Percentiles rank a stretch among this genome's conserved stretches.
Conservation (phyloP, 2,113 vertebrate genomes). For the Caracal caracal region DNA sequence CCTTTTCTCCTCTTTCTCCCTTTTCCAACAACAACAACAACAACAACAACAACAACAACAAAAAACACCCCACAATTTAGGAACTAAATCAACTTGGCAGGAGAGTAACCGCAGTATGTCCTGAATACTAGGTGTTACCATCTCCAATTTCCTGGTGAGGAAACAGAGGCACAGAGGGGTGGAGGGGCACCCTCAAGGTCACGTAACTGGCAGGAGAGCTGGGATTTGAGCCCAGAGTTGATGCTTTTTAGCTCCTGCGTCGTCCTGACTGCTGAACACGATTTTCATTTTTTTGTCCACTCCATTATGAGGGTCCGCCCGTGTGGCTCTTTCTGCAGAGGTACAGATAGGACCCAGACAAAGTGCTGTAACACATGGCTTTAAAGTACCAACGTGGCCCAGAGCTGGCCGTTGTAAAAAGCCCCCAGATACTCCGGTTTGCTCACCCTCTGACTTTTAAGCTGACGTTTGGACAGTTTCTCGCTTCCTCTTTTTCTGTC, state of each 20-base stretch:
- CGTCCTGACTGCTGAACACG: neutral
- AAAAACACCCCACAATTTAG: neutral
- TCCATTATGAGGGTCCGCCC: rapidly evolving
- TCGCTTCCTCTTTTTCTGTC: too few species aligned
- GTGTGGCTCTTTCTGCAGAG: too few species aligned
- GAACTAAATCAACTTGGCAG: neutral
- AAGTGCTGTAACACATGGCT: neutral
- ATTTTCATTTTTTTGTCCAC: neutral
- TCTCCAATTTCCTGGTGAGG: neutral
- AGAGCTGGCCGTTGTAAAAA: neutral
- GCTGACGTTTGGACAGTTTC: neutral
- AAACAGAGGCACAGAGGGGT: neutral
- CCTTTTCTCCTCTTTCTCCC: neutral
- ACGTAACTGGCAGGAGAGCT: neutral
- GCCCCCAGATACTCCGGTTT: neutral
- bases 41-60: too few species aligned
- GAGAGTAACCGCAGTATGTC: neutral
- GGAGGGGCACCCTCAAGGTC: neutral
- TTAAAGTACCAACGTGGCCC: neutral
- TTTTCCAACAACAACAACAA: neutral
- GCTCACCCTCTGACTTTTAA: neutral
- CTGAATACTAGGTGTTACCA: neutral
- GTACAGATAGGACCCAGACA: too few species aligned
- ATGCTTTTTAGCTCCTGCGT: neutral
- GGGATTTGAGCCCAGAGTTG: too few species aligned